These are phyloP conservation scores for Drosophila triauraria DNA, from an alignment of 1,140 invertebrate species.

Conservation along the genomic window DNA sequence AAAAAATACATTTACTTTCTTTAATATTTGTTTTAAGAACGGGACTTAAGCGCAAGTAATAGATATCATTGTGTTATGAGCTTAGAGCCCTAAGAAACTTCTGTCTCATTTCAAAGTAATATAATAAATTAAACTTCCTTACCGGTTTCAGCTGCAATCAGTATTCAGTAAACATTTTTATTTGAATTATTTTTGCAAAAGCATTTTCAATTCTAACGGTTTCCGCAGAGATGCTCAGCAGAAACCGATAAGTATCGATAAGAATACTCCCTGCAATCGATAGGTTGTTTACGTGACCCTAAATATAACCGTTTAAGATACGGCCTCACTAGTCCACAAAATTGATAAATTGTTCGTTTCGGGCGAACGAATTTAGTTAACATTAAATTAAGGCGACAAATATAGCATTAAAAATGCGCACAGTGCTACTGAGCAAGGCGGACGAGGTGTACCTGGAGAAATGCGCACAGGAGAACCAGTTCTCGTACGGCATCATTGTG, in stretches of 20 bases:
- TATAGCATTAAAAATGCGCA: slow-evolving; percentile 61
- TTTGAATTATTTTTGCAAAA: background rate
- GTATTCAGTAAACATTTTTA: no score
- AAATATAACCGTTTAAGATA: background rate
- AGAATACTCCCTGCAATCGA: background rate
- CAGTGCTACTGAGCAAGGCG: slow-evolving; percentile 73
- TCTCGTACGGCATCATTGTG: slow-evolving; percentile 78
- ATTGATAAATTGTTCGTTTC: slow-evolving; percentile 27
- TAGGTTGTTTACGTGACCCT: slow-evolving; percentile 8
- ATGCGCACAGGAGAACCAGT: slow-evolving; percentile 75
- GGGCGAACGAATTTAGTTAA: slow-evolving; percentile 33
- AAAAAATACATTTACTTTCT: no score
- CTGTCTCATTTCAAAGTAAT: no score
- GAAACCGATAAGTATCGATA: slow-evolving; percentile 4
- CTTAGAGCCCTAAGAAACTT: no score
- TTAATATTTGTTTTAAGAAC: no score
- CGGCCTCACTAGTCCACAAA: slow-evolving; percentile 15
- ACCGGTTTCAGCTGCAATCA: no score
- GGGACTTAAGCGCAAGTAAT: no score
- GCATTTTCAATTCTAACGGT: background rate
- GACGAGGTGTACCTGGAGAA: slow-evolving; percentile 80
- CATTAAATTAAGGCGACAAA: slow-evolving; percentile 20
- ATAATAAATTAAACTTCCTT: no score
- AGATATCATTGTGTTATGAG: no score
- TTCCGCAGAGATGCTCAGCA: background rate